Conservation (phyloP, 2,797 vertebrate genomes). For the Buceros bicornis region DNA sequence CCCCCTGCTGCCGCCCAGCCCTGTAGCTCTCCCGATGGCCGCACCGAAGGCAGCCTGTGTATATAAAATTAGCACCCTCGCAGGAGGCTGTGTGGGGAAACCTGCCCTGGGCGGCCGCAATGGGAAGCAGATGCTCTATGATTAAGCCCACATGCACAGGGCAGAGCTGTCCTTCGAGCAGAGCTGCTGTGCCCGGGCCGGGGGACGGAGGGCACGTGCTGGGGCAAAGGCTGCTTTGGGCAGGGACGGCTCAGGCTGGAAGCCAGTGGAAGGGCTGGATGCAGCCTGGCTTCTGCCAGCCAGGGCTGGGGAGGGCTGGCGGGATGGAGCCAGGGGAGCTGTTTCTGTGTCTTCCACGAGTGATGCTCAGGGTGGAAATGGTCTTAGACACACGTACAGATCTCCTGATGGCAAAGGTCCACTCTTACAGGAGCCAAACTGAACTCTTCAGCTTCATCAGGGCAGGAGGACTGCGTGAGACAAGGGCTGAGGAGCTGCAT, state of each 20-base stretch:
- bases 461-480: background rate
- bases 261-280: fast-evolving
- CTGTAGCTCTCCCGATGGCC: fast-evolving
- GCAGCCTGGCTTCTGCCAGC: background rate
- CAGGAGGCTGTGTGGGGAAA: conserved; percentile 55
- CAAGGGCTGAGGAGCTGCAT: background rate
- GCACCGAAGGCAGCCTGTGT: background rate
- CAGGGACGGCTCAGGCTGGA: fast-evolving
- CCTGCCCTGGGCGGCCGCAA: conserved; percentile 9
- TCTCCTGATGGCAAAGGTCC: fast-evolving
- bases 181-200: background rate
- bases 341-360: background rate
- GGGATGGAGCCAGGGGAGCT: background rate
- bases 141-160: conserved; percentile 44
- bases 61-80: conserved; percentile 65
- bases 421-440: fast-evolving
- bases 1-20: background rate
- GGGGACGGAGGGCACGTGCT: fast-evolving
- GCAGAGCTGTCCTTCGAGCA: background rate
- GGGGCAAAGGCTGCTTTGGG: background rate
- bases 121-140: conserved; percentile 75
- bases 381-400: fast-evolving
- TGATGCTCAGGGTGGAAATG: background rate
- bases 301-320: background rate
- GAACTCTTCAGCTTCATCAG: fast-evolving